These are phyloP conservation scores for Ptilodon capucinus DNA, from an alignment of 2,888 invertebrate genomes.

Conservation along the genomic window DNA sequence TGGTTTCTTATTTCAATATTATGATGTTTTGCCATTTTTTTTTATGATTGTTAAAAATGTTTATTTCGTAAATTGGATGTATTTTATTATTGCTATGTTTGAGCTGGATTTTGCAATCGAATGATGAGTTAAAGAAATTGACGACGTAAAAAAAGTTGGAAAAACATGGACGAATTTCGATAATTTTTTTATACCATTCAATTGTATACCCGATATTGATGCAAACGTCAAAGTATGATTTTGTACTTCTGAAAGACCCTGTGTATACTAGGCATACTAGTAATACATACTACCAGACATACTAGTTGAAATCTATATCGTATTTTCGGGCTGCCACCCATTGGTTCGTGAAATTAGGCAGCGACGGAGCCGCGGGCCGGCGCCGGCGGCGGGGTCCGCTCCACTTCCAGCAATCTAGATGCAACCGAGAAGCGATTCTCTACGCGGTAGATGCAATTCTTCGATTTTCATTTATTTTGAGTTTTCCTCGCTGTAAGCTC, in stretches of 20 bases:
- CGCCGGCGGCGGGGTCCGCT: neutral
- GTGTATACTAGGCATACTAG: too few species aligned
- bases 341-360: conserved; percentile 1
- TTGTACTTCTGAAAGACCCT: too few species aligned
- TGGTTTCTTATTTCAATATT: conserved; percentile 33
- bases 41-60: conserved; percentile 15
- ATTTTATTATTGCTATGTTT: conserved; percentile 22
- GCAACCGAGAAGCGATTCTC: neutral
- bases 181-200: too few species aligned
- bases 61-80: conserved; percentile 11
- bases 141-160: too few species aligned
- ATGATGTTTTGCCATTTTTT: conserved; percentile 14
- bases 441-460: neutral
- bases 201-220: too few species aligned
- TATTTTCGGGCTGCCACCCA: neutral
- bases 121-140: too few species aligned
- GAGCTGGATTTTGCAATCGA: neutral
- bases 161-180: too few species aligned
- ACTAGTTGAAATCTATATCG: neutral
- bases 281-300: too few species aligned
- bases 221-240: too few species aligned
- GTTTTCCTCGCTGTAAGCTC: neutral
- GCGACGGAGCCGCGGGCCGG: neutral
- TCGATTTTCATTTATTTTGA: neutral
- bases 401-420: neutral